phyloP scores from a whole-genome alignment of 2,888 invertebrate genomes.

The Nudaria mundana region DNA sequence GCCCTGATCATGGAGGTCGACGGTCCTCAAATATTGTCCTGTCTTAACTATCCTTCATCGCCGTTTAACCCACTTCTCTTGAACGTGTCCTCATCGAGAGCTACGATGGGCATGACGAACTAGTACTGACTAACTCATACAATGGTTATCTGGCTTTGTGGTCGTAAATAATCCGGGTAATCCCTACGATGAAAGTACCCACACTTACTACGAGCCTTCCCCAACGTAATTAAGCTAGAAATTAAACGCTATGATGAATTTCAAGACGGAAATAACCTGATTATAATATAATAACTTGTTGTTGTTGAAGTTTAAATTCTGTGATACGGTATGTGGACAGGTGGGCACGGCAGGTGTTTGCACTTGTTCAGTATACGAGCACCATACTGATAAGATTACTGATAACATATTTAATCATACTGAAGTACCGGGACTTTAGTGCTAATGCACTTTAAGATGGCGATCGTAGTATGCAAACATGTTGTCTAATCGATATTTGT shows the following conservation, averaged over 20 bases:
- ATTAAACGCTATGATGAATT: neutral
- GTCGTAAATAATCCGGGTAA: too few species aligned
- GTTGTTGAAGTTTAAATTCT: slow-evolving; percentile 25
- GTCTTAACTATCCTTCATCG: too few species aligned
- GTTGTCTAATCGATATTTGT: neutral
- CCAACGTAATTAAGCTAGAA: too few species aligned
- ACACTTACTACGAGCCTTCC: too few species aligned
- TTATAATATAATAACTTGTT: slow-evolving; percentile 2
- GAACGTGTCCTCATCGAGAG: too few species aligned
- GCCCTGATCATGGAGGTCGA: too few species aligned
- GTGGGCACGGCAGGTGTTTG: slow-evolving; percentile 72
- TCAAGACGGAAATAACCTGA: slow-evolving; percentile 1
- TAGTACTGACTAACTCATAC: too few species aligned
- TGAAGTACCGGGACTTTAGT: slow-evolving; percentile 31
- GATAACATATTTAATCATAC: slow-evolving; percentile 52
- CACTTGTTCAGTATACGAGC: slow-evolving; percentile 64
- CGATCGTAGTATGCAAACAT: neutral
- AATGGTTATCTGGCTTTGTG: too few species aligned
- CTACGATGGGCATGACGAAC: too few species aligned
- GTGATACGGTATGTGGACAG: slow-evolving; percentile 54
- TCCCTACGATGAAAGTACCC: too few species aligned
- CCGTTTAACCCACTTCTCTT: too few species aligned
- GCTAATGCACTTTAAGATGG: slow-evolving; percentile 10
- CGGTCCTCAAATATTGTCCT: too few species aligned
- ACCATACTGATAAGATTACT: slow-evolving; percentile 55